Evolutionary conservation across 2,113 vertebrate genomes (phyloP).

Genomic region (Ameiurus melas): DNA sequence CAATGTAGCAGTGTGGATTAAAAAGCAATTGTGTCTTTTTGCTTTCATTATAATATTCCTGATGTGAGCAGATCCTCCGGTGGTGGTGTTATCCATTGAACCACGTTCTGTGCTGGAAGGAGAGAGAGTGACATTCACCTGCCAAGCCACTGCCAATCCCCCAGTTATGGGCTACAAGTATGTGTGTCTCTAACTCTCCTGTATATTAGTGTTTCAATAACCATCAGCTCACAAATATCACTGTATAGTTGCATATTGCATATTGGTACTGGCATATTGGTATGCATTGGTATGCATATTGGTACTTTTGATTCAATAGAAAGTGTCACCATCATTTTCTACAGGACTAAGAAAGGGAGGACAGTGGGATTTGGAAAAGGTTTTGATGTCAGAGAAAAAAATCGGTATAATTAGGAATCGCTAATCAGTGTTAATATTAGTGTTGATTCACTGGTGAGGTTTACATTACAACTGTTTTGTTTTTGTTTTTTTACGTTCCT

Average conservation of each 20-base stretch:
- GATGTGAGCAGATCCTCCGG: constrained; percentile 79
- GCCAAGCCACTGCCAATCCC: constrained; percentile 90
- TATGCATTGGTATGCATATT: too few species aligned
- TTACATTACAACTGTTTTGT: not conserved
- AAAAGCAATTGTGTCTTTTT: not conserved
- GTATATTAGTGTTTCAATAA: not conserved
- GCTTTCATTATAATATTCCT: constrained; percentile 18
- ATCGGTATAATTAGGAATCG: not conserved
- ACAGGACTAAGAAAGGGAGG: not conserved
- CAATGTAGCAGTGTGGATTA: not conserved
- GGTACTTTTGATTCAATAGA: not conserved
- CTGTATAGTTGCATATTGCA: not conserved
- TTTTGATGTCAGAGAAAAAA: not conserved
- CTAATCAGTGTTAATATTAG: not conserved
- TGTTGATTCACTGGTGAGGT: not conserved
- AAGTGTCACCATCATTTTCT: not conserved
- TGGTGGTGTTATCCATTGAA: constrained; percentile 91
- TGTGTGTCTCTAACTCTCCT: constrained; percentile 33
- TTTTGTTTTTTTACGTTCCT: not conserved
- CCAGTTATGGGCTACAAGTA: constrained; percentile 93
- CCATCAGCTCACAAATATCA: not conserved
- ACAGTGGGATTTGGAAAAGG: not conserved
- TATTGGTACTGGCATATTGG: too few species aligned
- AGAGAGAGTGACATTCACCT: constrained; percentile 88
- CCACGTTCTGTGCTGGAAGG: constrained; percentile 92